Percentiles rank a stretch among this genome's conserved stretches.
phyloP scores from a whole-genome alignment of 2,797 vertebrate species.

The Hydrophis major region DNA sequence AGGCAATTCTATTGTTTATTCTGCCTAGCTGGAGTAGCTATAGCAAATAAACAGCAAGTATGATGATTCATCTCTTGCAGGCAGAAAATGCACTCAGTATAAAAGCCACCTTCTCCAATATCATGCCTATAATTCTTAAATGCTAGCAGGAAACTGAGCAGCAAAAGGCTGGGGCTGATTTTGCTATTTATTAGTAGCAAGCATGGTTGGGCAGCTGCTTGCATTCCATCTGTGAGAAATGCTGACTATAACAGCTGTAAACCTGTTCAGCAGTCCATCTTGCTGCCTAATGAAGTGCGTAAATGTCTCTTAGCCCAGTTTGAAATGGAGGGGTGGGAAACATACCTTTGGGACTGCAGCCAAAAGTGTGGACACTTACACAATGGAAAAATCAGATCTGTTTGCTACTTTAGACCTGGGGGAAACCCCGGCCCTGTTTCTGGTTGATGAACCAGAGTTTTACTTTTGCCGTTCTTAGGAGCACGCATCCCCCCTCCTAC shows the following conservation, averaged over 20 bases:
- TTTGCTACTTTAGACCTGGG: neutral
- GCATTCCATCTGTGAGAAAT: slow-evolving; percentile 49
- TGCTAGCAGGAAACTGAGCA: slow-evolving; percentile 13
- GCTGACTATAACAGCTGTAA: slow-evolving; percentile 54
- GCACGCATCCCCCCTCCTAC: no score
- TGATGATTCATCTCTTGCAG: slow-evolving; percentile 2
- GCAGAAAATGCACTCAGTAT: neutral
- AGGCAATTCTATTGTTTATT: neutral
- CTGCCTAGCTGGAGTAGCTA: neutral
- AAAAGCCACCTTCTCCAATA: slow-evolving; percentile 9
- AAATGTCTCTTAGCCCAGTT: slow-evolving; percentile 38
- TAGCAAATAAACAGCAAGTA: neutral
- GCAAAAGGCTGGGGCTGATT: slow-evolving; percentile 24
- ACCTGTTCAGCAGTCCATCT: slow-evolving; percentile 26
- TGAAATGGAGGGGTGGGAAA: slow-evolving; percentile 22
- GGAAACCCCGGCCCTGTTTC: neutral
- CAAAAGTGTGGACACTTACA: slow-evolving; percentile 9
- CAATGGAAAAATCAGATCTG: neutral
- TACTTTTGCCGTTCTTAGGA: neutral
- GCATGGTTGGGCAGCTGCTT: slow-evolving; percentile 47
- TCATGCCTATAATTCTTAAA: neutral
- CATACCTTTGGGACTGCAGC: neutral
- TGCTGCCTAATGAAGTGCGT: slow-evolving; percentile 28
- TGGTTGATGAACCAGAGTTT: neutral
- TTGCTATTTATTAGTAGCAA: slow-evolving; percentile 38